Evolutionary conservation across 64 coral and sea anemone genomes (phyloP), one percentile per base, ranked within the genome.

Genomic region (Montipora sp.): DNA sequence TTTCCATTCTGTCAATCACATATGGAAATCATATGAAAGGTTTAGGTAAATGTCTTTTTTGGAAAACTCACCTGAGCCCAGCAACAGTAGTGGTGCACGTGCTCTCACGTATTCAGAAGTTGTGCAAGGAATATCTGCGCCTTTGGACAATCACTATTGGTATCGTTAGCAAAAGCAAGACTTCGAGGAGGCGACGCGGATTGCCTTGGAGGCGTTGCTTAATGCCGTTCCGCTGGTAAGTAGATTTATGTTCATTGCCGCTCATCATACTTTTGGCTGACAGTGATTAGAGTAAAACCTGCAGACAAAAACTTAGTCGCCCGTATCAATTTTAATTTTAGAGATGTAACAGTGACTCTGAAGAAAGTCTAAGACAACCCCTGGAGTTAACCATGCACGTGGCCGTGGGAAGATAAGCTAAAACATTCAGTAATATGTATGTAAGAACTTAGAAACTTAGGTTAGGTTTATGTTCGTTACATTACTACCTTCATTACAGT

Each of bases 311-410:
- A 23, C 68, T 71, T 71, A 21, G 20, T 71, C 20, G 68, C 68
- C 68, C 68, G n/a, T 71, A 71, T 71, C 20, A 21, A 71, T 71
- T 71, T n/a, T 21, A 71, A 71, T 71, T 71, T 71, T 71, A 71
- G 68, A 21, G 20, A 22, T 71, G 68, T 71, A 71, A 15, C 15
- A 63, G 60, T 63, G 60, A 63, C 60, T 63, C 60, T 63, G 0
- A 71, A 71, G 68, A 71, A 0, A 71, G 68, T 23, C 68, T 21
- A 23, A 71, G 20, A 71, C 68, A 71, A 71, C 68, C 18, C 0
- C 63, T 68, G 63, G 63, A 68, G 3, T 16, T 19, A 68, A 16
- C 63, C 63, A 68, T 14, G 63, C 63, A 68, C 0, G 68, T 22
- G 68, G 20, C 5, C 68, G 2, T 71, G 14, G 68, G 68, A 66